phyloP scores from a whole-genome alignment of 1,140 invertebrate genomes.

The Diachasma alloeum region DNA sequence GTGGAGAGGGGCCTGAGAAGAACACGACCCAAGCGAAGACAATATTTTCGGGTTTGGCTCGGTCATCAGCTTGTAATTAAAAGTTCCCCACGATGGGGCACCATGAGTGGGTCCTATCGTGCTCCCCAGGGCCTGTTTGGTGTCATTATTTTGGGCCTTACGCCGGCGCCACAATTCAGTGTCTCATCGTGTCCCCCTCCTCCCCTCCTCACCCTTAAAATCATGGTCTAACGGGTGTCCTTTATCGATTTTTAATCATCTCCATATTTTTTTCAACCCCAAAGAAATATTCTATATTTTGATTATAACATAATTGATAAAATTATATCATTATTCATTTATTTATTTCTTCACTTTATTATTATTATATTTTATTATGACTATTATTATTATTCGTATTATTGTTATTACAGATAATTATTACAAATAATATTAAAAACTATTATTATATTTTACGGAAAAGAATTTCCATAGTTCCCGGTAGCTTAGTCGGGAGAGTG shows the following conservation, averaged over 20 bases:
- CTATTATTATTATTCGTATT: too few species aligned
- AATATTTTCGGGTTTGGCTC: slow-evolving; percentile 63
- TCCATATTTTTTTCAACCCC: neutral
- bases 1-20: slow-evolving; percentile 10
- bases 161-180: slow-evolving; percentile 61
- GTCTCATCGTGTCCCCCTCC: slow-evolving; percentile 48
- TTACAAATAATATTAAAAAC: too few species aligned
- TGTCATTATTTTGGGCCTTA: slow-evolving; percentile 62
- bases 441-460: too few species aligned
- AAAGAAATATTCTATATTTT: neutral
- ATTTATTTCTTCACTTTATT: too few species aligned
- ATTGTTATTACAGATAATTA: too few species aligned
- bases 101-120: neutral
- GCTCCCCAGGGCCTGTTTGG: slow-evolving; percentile 32
- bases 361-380: too few species aligned
- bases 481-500: too few species aligned
- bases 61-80: slow-evolving; percentile 65
- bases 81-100: slow-evolving; percentile 52
- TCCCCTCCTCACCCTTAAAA: slow-evolving; percentile 39
- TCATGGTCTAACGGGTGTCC: slow-evolving; percentile 52
- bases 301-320: neutral
- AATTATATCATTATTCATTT: neutral
- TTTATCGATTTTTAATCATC: neutral
- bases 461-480: too few species aligned
- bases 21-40: slow-evolving; percentile 46